Percentiles rank a stretch among this genome's conserved stretches.
Conservation (phyloP, 2,113 vertebrate genomes). For the Gorsachius goisagi region DNA sequence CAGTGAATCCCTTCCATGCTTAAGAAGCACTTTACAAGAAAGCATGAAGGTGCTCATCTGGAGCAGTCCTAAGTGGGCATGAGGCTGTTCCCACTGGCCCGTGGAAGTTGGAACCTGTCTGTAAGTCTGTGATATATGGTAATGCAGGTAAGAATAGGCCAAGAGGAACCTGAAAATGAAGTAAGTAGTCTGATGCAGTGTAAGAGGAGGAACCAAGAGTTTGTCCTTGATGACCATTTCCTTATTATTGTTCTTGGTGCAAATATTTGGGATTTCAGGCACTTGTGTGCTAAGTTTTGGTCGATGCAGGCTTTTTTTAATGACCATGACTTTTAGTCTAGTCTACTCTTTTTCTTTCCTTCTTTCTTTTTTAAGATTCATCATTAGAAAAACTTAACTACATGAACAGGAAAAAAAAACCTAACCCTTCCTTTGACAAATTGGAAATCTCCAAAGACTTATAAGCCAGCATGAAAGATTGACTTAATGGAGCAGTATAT, state of each 20-base stretch:
- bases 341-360: neutral
- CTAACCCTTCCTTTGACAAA: conserved; percentile 41
- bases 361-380: neutral
- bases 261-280: neutral
- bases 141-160: neutral
- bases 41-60: neutral
- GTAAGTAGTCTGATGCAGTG: neutral
- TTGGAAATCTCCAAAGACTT: conserved; percentile 58
- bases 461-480: conserved; percentile 58
- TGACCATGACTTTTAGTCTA: neutral
- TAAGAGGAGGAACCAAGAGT: neutral
- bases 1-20: neutral
- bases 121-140: neutral
- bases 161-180: neutral
- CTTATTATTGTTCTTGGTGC: neutral
- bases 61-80: neutral
- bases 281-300: neutral
- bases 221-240: neutral
- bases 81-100: neutral
- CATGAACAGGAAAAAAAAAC: neutral
- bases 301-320: neutral
- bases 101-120: neutral
- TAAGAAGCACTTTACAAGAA: neutral
- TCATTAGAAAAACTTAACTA: conserved; percentile 14
- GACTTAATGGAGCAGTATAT: conserved; percentile 64